Evolutionary conservation across 2,797 vertebrate genomes (phyloP), one percentile per base, ranked within the genome.

Genomic region (Neostethus bicornis): DNA sequence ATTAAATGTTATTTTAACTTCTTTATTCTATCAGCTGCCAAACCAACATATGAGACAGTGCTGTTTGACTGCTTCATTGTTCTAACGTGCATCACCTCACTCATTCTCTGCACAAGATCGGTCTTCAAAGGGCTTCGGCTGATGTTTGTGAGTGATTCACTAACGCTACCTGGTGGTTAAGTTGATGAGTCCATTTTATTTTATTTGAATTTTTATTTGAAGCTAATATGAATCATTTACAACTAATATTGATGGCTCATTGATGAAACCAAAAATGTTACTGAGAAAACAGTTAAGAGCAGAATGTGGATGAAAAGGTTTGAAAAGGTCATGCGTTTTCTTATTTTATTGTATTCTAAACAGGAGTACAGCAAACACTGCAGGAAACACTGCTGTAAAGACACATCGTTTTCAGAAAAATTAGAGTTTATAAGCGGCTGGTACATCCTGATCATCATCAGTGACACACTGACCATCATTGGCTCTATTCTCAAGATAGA

Each of bases 401-500:
- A 88, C 4, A 90, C 95, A 35, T 83, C 92, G 7, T 87, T 90
- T 88, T 91, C 90, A 2, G 96, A 97, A 56, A 93, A 85, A 59
- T 80, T 95, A 90, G 94, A 96, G 88, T 97, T 99, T 72, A 78
- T 98, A 55, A 98, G 90, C 0, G 92, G 96, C 9, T 99, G 96
- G 96, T 97, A 94, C 42, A 92, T 98, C 61, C 87, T 98, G 75
- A 97, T 98, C 79, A 91, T 98, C 1, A 20, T 93, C 47, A 98
- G 95, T 0, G 96, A 98, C 74, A 70, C 87, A 1, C 68, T 99
- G 54, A 94, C 93, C 53, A 91, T 95, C 72, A 83, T 88, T 45
- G 96, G 96, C 61, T 98, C 96, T 13, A 85, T 95, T 64, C 91
- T 98, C 46, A 98, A 98, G 87, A 96, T 97, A 65, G 92, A 92